Evolutionary conservation across 2,797 vertebrate species (phyloP).

Genomic region (Amblyraja radiata): DNA sequence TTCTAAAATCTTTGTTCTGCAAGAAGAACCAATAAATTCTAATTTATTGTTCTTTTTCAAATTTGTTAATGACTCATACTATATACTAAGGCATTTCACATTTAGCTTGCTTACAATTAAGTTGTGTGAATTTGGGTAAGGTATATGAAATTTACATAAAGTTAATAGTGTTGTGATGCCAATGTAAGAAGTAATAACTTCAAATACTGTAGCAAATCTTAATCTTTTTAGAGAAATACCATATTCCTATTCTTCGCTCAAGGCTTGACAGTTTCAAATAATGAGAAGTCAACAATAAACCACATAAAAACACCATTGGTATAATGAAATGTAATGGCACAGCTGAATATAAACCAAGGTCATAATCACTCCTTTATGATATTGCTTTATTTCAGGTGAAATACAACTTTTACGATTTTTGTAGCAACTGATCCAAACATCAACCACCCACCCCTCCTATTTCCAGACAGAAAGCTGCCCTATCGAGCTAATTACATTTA

Average conservation of each 20-base stretch:
- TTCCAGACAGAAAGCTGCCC: neutral
- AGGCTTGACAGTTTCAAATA: neutral
- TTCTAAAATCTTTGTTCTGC: neutral
- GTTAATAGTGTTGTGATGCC: neutral
- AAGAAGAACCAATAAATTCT: neutral
- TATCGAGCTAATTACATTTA: neutral
- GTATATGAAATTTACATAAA: neutral
- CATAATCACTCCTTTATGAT: neutral
- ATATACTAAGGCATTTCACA: neutral
- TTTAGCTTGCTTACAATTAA: neutral
- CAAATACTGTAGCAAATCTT: neutral
- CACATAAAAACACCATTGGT: neutral
- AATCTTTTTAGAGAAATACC: neutral
- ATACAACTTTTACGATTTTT: neutral
- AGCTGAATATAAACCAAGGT: neutral
- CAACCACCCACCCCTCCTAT: neutral
- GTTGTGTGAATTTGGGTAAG: neutral
- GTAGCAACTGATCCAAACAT: neutral
- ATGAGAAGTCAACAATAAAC: neutral
- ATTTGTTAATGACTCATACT: neutral
- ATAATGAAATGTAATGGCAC: neutral
- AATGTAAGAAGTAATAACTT: neutral
- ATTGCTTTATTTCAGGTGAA: neutral
- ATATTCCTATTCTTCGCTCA: neutral
- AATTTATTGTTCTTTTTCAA: conserved; percentile 12